Conservation (phyloP, 1,140 invertebrate genomes). For the Bombus terrestris region DNA sequence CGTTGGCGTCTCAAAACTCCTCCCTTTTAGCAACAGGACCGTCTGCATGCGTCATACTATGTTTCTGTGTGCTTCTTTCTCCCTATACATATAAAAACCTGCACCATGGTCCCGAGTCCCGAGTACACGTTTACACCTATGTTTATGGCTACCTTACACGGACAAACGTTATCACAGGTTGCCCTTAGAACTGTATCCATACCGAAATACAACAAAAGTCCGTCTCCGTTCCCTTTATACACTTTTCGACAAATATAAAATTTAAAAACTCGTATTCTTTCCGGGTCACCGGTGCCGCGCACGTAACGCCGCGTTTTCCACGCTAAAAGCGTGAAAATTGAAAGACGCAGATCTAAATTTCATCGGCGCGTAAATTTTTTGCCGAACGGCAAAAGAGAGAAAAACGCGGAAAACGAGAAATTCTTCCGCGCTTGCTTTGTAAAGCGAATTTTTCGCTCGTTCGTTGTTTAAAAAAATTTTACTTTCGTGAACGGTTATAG, state of each 20-base stretch:
- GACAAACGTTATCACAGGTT: neutral
- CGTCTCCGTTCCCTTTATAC: neutral
- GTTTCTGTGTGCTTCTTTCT: no score
- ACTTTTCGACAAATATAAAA: neutral
- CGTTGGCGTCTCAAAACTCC: constrained; percentile 10
- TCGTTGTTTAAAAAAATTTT: neutral
- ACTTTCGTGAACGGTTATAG: neutral
- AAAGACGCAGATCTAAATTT: constrained; percentile 6
- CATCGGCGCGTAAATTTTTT: neutral
- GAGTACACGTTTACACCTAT: neutral
- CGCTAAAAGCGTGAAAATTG: neutral
- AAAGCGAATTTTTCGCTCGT: neutral
- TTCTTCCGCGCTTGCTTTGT: neutral
- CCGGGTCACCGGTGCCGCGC: neutral
- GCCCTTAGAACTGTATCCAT: no score
- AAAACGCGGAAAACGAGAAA: no score
- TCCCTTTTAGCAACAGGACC: neutral
- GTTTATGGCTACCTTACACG: neutral
- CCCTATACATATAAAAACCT: neutral
- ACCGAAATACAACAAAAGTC: neutral
- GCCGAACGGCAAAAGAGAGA: neutral
- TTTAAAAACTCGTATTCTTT: neutral
- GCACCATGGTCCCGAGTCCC: neutral
- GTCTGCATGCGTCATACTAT: neutral
- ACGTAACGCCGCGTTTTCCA: neutral